These are phyloP conservation scores for Drosophila lowei DNA, from an alignment of 1,140 invertebrate genomes.

Conservation along the genomic window DNA sequence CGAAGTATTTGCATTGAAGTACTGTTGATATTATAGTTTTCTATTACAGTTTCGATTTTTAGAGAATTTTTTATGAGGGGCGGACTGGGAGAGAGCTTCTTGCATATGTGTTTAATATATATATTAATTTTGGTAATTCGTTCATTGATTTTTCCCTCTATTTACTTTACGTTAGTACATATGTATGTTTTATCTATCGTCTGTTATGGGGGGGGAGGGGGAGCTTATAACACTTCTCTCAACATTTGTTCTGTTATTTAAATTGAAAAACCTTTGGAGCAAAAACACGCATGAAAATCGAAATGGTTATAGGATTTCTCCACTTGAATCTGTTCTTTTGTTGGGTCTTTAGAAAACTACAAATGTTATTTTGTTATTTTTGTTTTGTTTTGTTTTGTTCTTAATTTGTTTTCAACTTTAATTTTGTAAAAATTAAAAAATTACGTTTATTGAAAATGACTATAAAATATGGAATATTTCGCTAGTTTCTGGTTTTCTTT, in stretches of 20 bases:
- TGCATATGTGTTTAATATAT: conserved; percentile 56
- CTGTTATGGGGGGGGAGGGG: conserved; percentile 14
- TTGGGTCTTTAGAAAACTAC: conserved; percentile 70
- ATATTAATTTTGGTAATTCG: conserved; percentile 35
- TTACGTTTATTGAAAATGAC: conserved; percentile 79
- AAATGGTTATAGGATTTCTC: conserved; percentile 46
- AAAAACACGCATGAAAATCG: conserved; percentile 68
- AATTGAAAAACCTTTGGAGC: conserved; percentile 63
- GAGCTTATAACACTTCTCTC: conserved; percentile 53
- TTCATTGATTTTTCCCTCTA: conserved; percentile 47
- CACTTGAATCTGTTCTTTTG: conserved; percentile 28
- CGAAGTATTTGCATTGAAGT: conserved; percentile 65
- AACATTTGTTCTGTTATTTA: conserved; percentile 45
- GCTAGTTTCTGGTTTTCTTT: conserved; percentile 56
- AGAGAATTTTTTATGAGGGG: conserved; percentile 30
- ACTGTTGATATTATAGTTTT: conserved; percentile 66
- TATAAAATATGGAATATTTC: conserved; percentile 80
- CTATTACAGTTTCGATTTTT: conserved; percentile 57
- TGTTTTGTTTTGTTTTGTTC: conserved; percentile 26
- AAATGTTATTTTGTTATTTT: conserved; percentile 46
- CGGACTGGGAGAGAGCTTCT: conserved; percentile 17
- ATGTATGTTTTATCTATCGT: conserved; percentile 45
- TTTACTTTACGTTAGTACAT: conserved; percentile 52
- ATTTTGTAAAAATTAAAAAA: conserved; percentile 81
- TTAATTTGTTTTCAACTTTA: conserved; percentile 57